Conservation (phyloP, 2,888 invertebrate genomes). For the Trichacis sp. region DNA sequence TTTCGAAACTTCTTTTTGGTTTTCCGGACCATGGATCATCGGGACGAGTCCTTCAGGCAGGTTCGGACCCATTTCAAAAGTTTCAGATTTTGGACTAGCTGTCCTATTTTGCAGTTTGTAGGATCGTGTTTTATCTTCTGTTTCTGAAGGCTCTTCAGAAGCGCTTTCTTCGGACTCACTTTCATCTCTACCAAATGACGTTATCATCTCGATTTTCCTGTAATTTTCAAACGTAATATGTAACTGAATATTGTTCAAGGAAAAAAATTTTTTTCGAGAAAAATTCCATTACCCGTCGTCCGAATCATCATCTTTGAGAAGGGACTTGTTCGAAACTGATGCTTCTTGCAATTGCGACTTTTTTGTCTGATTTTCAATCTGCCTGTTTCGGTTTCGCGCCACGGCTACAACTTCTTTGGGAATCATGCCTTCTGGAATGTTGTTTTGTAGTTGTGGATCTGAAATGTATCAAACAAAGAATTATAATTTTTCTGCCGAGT, state of each 20-base stretch:
- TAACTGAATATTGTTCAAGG: too few relatives aligned
- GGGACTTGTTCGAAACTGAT: slow-evolving; percentile 47
- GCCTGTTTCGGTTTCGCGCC: slow-evolving; percentile 62
- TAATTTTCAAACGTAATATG: too few relatives aligned
- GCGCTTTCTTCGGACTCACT: slow-evolving; percentile 62
- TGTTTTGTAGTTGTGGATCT: slow-evolving; percentile 60
- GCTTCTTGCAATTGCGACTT: slow-evolving; percentile 51
- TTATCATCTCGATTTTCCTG: slow-evolving; percentile 73
- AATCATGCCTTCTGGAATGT: slow-evolving; percentile 66
- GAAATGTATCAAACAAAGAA: too few relatives aligned
- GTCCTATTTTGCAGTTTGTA: slow-evolving; percentile 14
- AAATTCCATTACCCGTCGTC: slow-evolving; percentile 71
- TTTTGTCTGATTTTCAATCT: slow-evolving; percentile 51
- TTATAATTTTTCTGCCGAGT: too few relatives aligned
- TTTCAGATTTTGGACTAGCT: slow-evolving; percentile 22
- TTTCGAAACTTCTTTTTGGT: slow-evolving; percentile 31
- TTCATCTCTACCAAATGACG: slow-evolving; percentile 72
- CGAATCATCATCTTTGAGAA: slow-evolving; percentile 63
- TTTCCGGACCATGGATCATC: slow-evolving; percentile 49
- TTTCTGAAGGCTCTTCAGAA: slow-evolving; percentile 42
- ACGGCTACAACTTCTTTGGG: slow-evolving; percentile 65
- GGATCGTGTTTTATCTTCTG: slow-evolving; percentile 16
- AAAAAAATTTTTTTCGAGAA: too few relatives aligned
- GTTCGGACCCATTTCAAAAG: slow-evolving; percentile 46
- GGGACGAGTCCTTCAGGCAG: slow-evolving; percentile 43